phyloP scores from a whole-genome alignment of 2,888 invertebrate genomes.

The Diogma glabrata region DNA sequence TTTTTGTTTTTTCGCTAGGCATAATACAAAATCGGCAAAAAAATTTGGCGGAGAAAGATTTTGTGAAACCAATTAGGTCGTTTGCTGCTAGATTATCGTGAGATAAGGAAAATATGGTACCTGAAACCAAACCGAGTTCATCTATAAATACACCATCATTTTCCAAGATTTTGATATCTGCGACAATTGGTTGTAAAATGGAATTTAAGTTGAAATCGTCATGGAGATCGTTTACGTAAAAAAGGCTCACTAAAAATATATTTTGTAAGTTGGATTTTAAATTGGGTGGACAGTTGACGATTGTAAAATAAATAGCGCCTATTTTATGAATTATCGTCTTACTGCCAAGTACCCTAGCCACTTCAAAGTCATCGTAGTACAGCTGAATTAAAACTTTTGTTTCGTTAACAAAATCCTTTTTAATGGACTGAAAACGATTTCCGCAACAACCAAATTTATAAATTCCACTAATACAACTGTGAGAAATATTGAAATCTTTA shows the following conservation, averaged over 20 bases:
- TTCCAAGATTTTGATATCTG: slow-evolving; percentile 5
- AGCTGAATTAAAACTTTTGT: background rate
- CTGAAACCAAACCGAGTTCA: background rate
- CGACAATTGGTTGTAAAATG: slow-evolving; percentile 2
- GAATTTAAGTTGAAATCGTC: background rate
- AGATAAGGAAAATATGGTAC: background rate
- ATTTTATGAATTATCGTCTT: slow-evolving; percentile 5
- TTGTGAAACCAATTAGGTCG: slow-evolving; percentile 3
- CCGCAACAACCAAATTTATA: slow-evolving; percentile 1
- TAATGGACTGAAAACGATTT: slow-evolving; percentile 3
- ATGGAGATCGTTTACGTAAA: background rate
- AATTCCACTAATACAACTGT: background rate
- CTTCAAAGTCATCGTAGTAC: background rate
- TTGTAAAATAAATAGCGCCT: slow-evolving; percentile 1
- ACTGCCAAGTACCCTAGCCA: slow-evolving; percentile 1
- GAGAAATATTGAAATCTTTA: background rate
- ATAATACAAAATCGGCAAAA: slow-evolving; percentile 5
- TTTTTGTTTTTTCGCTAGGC: slow-evolving; percentile 3
- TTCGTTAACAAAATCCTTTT: background rate
- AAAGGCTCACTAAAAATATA: slow-evolving; percentile 3
- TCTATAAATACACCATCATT: slow-evolving; percentile 7
- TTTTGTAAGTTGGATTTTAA: background rate
- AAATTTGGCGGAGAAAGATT: slow-evolving; percentile 4
- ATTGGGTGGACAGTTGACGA: background rate
- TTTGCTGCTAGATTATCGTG: slow-evolving; percentile 7